These are phyloP conservation scores for Bombylius discolor DNA, from an alignment of 2,888 invertebrate species.

Conservation along the genomic window DNA sequence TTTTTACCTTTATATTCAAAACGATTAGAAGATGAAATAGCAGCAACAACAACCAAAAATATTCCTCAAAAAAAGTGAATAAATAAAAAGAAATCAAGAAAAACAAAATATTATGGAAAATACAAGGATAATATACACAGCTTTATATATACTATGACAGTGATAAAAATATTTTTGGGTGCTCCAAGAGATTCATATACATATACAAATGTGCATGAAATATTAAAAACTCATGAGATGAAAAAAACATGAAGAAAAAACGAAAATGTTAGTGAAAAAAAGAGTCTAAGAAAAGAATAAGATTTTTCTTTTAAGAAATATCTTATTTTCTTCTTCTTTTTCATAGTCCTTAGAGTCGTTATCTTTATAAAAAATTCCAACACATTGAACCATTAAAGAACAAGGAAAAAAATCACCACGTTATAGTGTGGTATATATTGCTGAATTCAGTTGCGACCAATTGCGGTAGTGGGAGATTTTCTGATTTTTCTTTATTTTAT, in stretches of 20 bases:
- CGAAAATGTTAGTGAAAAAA: no score
- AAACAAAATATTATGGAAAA: neutral
- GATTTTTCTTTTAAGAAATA: neutral
- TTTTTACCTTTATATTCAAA: no score
- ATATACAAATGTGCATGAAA: no score
- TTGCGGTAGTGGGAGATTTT: no score
- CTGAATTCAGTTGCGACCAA: no score
- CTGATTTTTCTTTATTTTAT: no score
- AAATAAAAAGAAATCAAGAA: neutral
- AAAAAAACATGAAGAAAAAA: no score
- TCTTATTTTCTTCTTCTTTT: neutral
- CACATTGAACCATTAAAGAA: neutral
- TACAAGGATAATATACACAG: neutral
- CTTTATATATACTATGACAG: no score
- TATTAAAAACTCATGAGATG: no score
- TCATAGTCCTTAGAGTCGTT: neutral
- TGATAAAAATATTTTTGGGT: neutral
- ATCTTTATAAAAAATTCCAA: conserved; percentile 1
- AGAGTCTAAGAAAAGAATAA: neutral
- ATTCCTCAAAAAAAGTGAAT: no score
- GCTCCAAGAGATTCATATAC: neutral
- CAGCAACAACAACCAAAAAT: neutral
- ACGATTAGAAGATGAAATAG: neutral
- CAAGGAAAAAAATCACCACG: no score
- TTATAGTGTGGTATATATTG: no score